Percentiles rank a stretch among this genome's conserved stretches.
These are phyloP conservation scores for Callionymus lyra DNA, from an alignment of 2,113 vertebrate genomes.

Conservation along the genomic window DNA sequence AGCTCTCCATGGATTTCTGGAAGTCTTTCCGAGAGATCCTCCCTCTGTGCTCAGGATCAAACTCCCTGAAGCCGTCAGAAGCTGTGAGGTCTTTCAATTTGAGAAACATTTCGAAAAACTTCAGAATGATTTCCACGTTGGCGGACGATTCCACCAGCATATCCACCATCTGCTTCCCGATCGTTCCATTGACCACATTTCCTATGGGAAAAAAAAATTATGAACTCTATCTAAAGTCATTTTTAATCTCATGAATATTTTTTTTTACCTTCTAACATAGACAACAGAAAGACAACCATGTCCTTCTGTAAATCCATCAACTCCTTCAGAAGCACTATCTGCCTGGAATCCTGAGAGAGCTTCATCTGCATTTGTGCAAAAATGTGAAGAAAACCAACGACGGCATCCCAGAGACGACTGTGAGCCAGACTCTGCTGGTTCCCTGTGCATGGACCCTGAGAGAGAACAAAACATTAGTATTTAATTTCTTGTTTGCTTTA, in stretches of 20 bases:
- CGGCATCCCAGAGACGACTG: slow-evolving; percentile 90
- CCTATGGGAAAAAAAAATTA: slow-evolving; percentile 56
- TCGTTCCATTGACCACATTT: slow-evolving; percentile 91
- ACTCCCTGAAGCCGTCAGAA: slow-evolving; percentile 82
- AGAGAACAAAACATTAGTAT: slow-evolving; percentile 1
- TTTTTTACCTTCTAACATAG: slow-evolving; percentile 86
- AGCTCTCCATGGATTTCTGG: slow-evolving; percentile 88
- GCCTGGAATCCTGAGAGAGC: slow-evolving; percentile 89
- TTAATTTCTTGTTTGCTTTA: too few relatives aligned
- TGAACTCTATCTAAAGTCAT: neutral
- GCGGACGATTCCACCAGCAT: slow-evolving; percentile 93
- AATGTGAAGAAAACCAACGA: slow-evolving; percentile 92
- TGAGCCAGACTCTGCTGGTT: slow-evolving; percentile 94
- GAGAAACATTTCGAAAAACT: slow-evolving; percentile 94
- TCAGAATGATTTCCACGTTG: slow-evolving; percentile 94
- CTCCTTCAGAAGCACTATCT: slow-evolving; percentile 87
- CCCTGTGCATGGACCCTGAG: slow-evolving; percentile 86
- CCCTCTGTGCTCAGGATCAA: slow-evolving; percentile 82
- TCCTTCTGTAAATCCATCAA: slow-evolving; percentile 95
- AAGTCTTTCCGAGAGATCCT: slow-evolving; percentile 87
- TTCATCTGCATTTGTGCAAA: slow-evolving; percentile 98
- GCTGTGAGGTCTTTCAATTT: slow-evolving; percentile 90
- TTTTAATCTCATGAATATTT: neutral
- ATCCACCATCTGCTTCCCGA: slow-evolving; percentile 96
- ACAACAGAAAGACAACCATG: slow-evolving; percentile 94